These are phyloP conservation scores for Glaucomys volans DNA, from an alignment of 2,113 vertebrate genomes.

Conservation along the genomic window DNA sequence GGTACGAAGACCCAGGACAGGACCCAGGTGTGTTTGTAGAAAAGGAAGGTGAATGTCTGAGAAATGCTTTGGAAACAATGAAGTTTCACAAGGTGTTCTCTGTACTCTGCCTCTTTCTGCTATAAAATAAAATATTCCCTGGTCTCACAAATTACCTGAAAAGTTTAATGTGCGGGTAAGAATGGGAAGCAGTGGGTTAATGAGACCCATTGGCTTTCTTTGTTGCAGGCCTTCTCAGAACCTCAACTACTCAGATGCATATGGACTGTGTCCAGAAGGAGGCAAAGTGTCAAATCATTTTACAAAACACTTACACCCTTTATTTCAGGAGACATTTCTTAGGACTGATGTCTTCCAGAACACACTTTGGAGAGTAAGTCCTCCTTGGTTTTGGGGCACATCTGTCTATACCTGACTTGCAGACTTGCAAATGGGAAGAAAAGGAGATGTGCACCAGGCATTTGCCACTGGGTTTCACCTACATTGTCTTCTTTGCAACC, in stretches of 20 bases:
- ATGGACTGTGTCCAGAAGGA: background rate
- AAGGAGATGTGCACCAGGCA: fast-evolving
- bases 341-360: background rate
- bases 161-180: background rate
- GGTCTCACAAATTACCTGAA: background rate
- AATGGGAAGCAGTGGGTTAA: background rate
- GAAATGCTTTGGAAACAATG: background rate
- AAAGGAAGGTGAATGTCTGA: background rate
- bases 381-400: background rate
- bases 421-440: background rate
- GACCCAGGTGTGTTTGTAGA: background rate
- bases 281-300: background rate
- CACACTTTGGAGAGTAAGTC: no score
- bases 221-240: background rate
- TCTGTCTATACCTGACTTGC: background rate
- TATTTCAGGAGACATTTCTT: background rate
- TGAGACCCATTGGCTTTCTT: background rate
- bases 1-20: background rate
- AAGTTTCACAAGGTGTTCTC: background rate
- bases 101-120: background rate
- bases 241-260: background rate
- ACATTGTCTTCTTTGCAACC: background rate
- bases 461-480: background rate
- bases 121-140: background rate
- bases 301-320: background rate